Conservation (phyloP, 2,888 invertebrate species). For the Quadroppia sp. region DNA sequence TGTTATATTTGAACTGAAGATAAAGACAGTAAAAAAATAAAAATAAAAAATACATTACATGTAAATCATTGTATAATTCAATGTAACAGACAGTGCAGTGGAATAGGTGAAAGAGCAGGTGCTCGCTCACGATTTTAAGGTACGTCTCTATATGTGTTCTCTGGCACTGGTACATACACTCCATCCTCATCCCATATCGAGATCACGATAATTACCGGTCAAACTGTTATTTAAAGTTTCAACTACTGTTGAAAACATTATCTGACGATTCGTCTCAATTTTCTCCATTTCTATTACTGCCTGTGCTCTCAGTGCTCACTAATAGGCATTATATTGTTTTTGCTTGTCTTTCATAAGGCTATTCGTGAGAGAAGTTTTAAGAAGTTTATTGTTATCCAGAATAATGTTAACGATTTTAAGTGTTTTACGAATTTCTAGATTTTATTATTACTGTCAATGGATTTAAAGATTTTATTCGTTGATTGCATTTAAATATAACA, state of each 20-base stretch:
- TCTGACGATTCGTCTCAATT: slow-evolving; percentile 37
- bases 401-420: not conserved
- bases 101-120: slow-evolving; percentile 12
- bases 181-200: slow-evolving; percentile 36
- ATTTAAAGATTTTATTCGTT: not conserved
- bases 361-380: not conserved
- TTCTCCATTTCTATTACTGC: slow-evolving; percentile 12
- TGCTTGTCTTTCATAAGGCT: not conserved
- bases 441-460: not conserved
- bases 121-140: slow-evolving; percentile 25
- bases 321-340: slow-evolving; percentile 29
- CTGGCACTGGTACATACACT: not conserved
- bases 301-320: slow-evolving; percentile 29
- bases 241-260: slow-evolving; percentile 39
- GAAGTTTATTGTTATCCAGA: slow-evolving; percentile 5
- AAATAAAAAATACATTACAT: slow-evolving; percentile 35
- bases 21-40: slow-evolving; percentile 28
- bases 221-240: slow-evolving; percentile 35
- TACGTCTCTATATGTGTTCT: not conserved
- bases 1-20: not conserved
- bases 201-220: slow-evolving; percentile 32
- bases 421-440: not conserved
- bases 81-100: not conserved
- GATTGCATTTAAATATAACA: not conserved
- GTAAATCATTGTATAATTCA: slow-evolving; percentile 11